These are phyloP conservation scores for Rhipidura dahli DNA, from an alignment of 2,113 vertebrate species.

Conservation along the genomic window DNA sequence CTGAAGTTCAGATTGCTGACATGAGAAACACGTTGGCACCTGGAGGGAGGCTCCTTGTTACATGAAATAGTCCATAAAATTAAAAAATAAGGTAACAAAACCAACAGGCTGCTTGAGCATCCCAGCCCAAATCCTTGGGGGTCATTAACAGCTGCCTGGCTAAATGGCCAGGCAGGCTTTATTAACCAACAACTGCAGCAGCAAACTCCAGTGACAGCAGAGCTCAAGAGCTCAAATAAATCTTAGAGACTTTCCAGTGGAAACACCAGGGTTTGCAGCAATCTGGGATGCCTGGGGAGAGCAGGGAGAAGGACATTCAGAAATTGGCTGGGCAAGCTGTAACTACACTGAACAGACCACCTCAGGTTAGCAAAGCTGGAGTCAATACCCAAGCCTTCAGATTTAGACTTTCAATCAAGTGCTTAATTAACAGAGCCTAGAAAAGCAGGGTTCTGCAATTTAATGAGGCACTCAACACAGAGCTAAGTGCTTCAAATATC, in stretches of 20 bases:
- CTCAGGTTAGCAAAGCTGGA: slow-evolving; percentile 15
- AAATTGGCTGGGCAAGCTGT: background rate
- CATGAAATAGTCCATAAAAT: background rate
- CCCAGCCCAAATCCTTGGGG: background rate
- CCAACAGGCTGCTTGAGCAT: background rate
- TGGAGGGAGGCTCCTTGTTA: background rate
- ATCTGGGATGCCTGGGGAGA: background rate
- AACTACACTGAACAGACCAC: background rate
- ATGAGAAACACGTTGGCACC: background rate
- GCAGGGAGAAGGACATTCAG: background rate
- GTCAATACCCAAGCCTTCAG: slow-evolving; percentile 28
- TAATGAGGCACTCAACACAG: slow-evolving; percentile 23
- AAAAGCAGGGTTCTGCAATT: slow-evolving; percentile 38
- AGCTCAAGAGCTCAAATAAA: background rate
- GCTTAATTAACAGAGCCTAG: slow-evolving; percentile 22
- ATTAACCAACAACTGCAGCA: background rate
- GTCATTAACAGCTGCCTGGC: background rate
- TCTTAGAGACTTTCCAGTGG: background rate
- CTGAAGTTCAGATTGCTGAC: background rate
- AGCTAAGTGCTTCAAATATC: slow-evolving; percentile 1
- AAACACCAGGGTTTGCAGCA: background rate
- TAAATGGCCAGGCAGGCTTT: background rate
- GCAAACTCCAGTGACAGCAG: background rate
- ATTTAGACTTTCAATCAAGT: slow-evolving; percentile 47
- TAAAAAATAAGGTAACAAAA: background rate